Evolutionary conservation across 2,113 vertebrate genomes (phyloP).

Genomic region (Myxocyprinus asiaticus): DNA sequence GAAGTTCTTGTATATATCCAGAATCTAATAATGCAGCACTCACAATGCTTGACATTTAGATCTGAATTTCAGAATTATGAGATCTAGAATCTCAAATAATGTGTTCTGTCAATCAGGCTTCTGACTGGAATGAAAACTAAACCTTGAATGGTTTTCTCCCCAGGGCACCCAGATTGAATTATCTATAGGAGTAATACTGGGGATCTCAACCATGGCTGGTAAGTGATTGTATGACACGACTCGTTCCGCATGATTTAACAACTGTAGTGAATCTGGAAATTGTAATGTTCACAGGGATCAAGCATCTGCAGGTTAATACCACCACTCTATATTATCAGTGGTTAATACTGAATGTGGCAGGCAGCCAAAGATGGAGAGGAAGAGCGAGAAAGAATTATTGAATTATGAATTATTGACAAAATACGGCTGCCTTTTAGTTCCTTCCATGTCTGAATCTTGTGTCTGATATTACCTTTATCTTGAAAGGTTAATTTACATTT

Average conservation of each 20-base stretch:
- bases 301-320: not conserved
- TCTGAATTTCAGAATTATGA: no score
- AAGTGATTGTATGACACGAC: conserved; percentile 61
- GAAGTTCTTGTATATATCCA: not conserved
- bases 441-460: not conserved
- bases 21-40: not conserved
- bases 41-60: not conserved
- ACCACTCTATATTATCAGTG: no score
- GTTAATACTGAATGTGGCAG: not conserved
- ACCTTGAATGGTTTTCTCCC: conserved; percentile 12
- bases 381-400: not conserved
- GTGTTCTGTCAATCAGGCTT: not conserved
- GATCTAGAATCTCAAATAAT: no score
- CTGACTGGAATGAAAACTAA: not conserved
- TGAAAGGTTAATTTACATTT: no score
- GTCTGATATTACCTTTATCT: no score
- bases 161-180: conserved; percentile 97
- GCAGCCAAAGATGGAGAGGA: not conserved
- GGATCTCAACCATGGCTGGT: conserved; percentile 99
- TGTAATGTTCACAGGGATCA: not conserved
- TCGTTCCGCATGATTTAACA: not conserved
- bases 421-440: not conserved
- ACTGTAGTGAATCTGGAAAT: conserved; percentile 1
- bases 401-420: not conserved
- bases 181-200: conserved; percentile 93